Conservation (phyloP, 1,140 invertebrate genomes). For the Calosoma granatense region DNA sequence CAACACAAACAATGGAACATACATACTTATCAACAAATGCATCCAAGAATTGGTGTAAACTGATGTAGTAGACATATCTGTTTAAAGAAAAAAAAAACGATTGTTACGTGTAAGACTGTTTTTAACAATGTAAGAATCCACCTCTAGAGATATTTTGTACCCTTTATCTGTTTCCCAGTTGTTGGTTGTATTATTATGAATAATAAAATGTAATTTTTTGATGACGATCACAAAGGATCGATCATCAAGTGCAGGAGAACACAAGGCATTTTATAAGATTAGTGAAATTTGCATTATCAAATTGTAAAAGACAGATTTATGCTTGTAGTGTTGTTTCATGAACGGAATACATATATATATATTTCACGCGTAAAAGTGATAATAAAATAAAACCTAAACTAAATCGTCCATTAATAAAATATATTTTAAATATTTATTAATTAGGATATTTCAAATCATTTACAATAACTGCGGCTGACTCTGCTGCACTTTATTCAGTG, state of each 20-base stretch:
- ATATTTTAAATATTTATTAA: not conserved
- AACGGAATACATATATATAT: not conserved
- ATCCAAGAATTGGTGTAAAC: not conserved
- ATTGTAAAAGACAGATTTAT: not conserved
- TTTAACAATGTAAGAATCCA: not conserved
- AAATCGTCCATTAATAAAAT: not conserved
- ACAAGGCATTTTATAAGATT: not conserved
- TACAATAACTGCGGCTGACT: too few species aligned
- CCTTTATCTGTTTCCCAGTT: not conserved
- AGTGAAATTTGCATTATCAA: not conserved
- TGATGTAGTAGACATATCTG: not conserved
- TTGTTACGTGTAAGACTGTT: not conserved
- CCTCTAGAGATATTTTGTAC: not conserved
- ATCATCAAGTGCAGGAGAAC: not conserved
- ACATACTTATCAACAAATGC: not conserved
- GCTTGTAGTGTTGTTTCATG: not conserved
- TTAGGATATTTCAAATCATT: too few species aligned
- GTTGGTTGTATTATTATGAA: not conserved
- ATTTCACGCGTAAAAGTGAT: not conserved
- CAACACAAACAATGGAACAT: too few species aligned
- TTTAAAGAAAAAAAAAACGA: not conserved
- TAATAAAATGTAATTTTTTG: not conserved
- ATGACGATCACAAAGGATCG: not conserved
- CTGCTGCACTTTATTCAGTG: too few species aligned
- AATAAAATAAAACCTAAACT: not conserved